phyloP scores from a whole-genome alignment of 2,888 invertebrate genomes.

The Nymphalis c-album region DNA sequence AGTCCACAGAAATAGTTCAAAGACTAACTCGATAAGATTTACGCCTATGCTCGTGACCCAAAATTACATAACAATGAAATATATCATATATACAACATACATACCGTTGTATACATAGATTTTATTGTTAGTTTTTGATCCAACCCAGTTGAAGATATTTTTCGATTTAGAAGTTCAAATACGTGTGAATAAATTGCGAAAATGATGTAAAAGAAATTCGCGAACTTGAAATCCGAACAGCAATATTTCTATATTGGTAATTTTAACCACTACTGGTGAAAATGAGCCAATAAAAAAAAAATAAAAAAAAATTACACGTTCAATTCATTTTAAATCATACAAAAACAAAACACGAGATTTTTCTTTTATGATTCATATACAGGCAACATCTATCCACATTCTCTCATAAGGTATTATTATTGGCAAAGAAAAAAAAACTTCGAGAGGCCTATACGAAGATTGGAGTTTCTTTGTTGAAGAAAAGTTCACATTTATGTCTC shows the following conservation, averaged over 20 bases:
- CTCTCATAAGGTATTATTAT: constrained; percentile 5
- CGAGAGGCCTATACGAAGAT: constrained; percentile 13
- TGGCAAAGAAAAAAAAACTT: constrained; percentile 17
- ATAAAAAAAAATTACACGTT: too few relatives aligned
- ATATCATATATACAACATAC: neutral
- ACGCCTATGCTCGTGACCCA: neutral
- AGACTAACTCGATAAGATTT: constrained; percentile 10
- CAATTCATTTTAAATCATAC: too few relatives aligned
- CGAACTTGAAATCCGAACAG: too few relatives aligned
- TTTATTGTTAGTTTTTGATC: too few relatives aligned
- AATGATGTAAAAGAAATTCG: too few relatives aligned
- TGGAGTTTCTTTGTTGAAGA: constrained; percentile 22
- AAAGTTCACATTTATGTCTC: constrained; percentile 8
- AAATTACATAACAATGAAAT: constrained; percentile 4
- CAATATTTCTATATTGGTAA: too few relatives aligned
- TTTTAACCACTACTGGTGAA: too few relatives aligned
- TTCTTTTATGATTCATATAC: neutral
- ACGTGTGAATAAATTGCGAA: too few relatives aligned
- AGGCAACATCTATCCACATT: neutral
- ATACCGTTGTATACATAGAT: neutral
- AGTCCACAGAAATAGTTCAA: constrained; percentile 11
- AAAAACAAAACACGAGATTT: too few relatives aligned
- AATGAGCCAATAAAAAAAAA: too few relatives aligned
- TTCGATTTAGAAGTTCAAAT: too few relatives aligned
- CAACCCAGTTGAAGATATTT: too few relatives aligned